Base-by-base conservation (phyloP, 2,888 invertebrate genomes). In the Dysmachus trigonus region DNA sequence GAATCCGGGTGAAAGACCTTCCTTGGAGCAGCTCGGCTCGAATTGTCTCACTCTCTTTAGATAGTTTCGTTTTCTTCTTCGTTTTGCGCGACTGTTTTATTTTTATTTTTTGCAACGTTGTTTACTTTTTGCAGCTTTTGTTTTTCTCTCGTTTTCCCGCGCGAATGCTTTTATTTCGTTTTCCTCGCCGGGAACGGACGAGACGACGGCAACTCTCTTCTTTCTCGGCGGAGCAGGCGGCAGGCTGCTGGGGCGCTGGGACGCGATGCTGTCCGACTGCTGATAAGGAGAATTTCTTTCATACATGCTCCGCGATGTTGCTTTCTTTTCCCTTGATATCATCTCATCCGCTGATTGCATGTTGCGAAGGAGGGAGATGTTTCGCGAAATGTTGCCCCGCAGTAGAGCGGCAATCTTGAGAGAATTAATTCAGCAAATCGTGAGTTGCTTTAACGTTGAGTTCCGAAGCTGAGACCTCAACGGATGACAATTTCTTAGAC, bases 1-100 rank as follows among this genome's bases (percentile, higher is more conserved):
- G 92, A 92, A 92, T 91, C 91, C 92, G 92, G 92, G 92, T 92
- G 92, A 92, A 92, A 92, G 92, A 92, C 92, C 92, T 92, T 92
- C 92, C 89, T 89, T 89, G 89, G 88, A 87, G 87, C 87, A 88
- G 88, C 88, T 86, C 88, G 87, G 91, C 38, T 35, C 71, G 83
- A 83, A 83, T 83, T 83, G 83, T 83, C 71, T 83, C 83, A 83
- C 72, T 83, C 83, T 71, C 71, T 62, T 62, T 62, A 51, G 35
- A 82, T 35, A 31, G 62, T 33, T 82, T 82, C 62, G 35, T 53
- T 82, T 84, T 71, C 84, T 62, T 73, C 41, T 72, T 84, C 71
- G 27, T 62, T 71, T 84, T 84, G 8, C 1, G 35, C 74, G 73
- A 62, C 10, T n/a, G n/a, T n/a, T n/a, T n/a, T n/a, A n/a, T n/a